Evolutionary conservation across 2,113 vertebrate species (phyloP).

Genomic region (Cavia aperea): DNA sequence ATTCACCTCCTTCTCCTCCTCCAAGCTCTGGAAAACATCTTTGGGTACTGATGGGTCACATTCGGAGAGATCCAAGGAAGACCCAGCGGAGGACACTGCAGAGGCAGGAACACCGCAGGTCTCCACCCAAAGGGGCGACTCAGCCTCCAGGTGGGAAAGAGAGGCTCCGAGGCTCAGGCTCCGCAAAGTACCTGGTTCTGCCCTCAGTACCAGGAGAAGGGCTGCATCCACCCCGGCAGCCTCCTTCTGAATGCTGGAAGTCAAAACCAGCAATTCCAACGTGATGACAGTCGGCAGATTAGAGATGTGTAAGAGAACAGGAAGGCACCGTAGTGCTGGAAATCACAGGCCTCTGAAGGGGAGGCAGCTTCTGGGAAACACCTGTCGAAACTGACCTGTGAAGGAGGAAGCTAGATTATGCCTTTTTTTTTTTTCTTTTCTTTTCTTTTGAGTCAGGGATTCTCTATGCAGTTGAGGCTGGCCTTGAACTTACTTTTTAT

Average conservation of each 20-base stretch:
- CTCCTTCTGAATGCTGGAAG: neutral
- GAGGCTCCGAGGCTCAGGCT: neutral
- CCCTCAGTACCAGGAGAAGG: too few relatives aligned
- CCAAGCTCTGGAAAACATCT: neutral
- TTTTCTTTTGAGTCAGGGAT: neutral
- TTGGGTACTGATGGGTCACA: neutral
- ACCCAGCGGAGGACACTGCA: neutral
- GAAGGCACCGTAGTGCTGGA: accelerated
- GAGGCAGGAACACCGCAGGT: neutral
- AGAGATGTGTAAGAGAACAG: neutral
- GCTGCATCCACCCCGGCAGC: neutral
- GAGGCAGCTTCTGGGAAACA: neutral
- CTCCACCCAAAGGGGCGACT: neutral
- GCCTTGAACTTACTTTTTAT: too few relatives aligned
- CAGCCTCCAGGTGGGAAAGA: neutral
- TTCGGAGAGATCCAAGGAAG: neutral
- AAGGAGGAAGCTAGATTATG: neutral
- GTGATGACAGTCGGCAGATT: neutral
- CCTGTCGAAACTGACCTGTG: neutral
- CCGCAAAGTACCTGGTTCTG: neutral
- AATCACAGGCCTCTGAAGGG: accelerated
- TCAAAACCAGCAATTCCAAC: neutral
- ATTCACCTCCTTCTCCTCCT: neutral
- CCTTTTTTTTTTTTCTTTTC: neutral
- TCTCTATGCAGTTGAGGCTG: neutral